Conservation (phyloP, 2,888 invertebrate species). For the Melangyna quadrimaculata region DNA sequence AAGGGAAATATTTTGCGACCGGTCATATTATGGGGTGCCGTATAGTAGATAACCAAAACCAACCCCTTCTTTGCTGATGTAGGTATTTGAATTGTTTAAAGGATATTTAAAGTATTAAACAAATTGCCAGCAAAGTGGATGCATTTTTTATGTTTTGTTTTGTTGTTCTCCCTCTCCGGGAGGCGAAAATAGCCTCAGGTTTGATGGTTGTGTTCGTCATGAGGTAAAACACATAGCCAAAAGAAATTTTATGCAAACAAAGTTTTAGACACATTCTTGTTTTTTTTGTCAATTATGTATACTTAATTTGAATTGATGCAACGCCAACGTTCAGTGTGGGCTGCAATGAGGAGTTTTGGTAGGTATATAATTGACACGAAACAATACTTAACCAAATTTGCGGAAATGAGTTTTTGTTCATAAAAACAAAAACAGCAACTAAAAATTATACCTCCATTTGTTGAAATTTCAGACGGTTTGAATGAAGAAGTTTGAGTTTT, state of each 20-base stretch:
- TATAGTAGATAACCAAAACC: neutral
- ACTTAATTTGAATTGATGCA: conserved; percentile 3
- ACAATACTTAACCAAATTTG: neutral
- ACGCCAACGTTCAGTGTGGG: neutral
- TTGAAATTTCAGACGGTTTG: neutral
- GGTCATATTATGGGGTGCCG: neutral
- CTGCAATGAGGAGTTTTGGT: neutral
- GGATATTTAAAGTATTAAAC: conserved; percentile 28
- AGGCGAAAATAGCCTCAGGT: neutral
- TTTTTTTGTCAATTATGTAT: neutral
- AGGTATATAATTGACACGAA: conserved; percentile 1
- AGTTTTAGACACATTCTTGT: conserved; percentile 1
- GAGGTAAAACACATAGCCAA: neutral
- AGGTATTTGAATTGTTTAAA: conserved; percentile 20
- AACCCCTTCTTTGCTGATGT: neutral
- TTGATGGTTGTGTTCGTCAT: neutral
- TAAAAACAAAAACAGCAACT: neutral
- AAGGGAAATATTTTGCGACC: neutral
- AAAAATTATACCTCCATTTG: neutral
- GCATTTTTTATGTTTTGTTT: neutral
- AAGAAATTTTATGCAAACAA: neutral
- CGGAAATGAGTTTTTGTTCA: neutral
- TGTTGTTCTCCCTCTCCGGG: neutral
- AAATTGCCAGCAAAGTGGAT: conserved; percentile 15
- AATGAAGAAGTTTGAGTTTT: neutral